Base-by-base conservation (phyloP, 2,888 invertebrate genomes). In the Drosophila mayaguana region DNA sequence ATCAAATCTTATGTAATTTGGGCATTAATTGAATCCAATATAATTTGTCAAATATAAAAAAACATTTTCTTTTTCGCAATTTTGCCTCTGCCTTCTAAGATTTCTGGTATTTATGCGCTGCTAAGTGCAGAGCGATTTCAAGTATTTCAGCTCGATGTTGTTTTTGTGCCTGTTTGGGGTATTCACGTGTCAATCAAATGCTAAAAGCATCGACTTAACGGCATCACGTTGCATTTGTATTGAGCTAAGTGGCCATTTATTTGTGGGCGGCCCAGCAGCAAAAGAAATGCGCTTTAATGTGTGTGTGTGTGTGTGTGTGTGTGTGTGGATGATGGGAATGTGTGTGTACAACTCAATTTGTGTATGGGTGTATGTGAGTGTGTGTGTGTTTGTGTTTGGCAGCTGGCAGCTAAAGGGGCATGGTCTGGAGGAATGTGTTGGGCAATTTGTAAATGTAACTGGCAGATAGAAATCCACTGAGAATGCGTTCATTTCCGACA, bases 401-500 rank as follows among this genome's bases (percentile, higher is more conserved):
- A 38, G 14, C 43, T 56, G 48, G 18, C 34, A 14, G 25, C 42
- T 8, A 34, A 64, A 38, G 46, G 59, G 59, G 59, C 36, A 38
- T n/a, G 46, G 22, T 36, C 8, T 12, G 34, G 59, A 40, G 69
- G 73, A 84, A 79, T 84, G 80, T 72, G 76, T 63, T 70, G 38
- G 55, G 86, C 88, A 82, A 86, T 87, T 87, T 89, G 88, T 89
- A 86, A 76, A 78, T 84, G 86, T 89, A 88, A 85, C 86, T 80
- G 83, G 74, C 86, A 89, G 85, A 89, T 78, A 77, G 80, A 85
- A 76, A 85, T 82, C 75, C 80, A 67, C 55, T 50, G 75, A 64
- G 76, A 70, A 73, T 75, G 78, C 75, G 67, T 61, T 66, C 75
- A 66, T 66, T 75, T 76, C 79, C 71, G 68, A 70, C 72, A 69